phyloP scores from a whole-genome alignment of 2,113 vertebrate genomes.

The Corythaeola cristata region DNA sequence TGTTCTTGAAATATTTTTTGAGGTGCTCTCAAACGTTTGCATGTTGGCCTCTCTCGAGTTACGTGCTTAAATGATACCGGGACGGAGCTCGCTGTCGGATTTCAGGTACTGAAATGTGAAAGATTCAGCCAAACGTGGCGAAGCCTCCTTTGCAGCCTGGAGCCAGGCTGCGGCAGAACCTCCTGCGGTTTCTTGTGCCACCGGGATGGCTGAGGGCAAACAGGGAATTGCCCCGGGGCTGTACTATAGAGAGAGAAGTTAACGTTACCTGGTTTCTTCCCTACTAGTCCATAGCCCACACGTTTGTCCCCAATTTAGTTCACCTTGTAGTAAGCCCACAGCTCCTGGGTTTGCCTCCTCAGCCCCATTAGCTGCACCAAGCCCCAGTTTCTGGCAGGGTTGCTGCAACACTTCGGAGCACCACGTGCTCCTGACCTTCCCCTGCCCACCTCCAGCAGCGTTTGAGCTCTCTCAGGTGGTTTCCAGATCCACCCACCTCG shows the following conservation, averaged over 20 bases:
- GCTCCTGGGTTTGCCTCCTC: neutral
- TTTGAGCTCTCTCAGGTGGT: neutral
- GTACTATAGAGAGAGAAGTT: neutral
- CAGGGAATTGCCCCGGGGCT: neutral
- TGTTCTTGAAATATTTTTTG: neutral
- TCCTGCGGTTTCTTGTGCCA: neutral
- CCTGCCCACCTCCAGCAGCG: neutral
- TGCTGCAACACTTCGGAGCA: neutral
- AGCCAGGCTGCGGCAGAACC: neutral
- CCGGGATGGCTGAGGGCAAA: neutral
- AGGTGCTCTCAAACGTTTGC: neutral
- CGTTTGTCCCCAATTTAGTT: neutral
- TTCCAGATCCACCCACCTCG: neutral
- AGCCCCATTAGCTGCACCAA: neutral
- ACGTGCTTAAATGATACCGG: neutral
- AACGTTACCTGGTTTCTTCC: neutral
- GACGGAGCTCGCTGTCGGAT: neutral
- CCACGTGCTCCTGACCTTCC: fast-evolving
- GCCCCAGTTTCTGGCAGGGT: neutral
- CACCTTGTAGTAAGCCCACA: neutral
- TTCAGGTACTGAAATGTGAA: neutral
- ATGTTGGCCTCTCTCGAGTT: neutral
- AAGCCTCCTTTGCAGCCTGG: neutral
- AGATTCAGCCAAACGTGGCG: neutral
- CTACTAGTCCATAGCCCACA: neutral